Evolutionary conservation across 2,113 vertebrate genomes (phyloP).

Genomic region (Nyctereutes procyonoides): DNA sequence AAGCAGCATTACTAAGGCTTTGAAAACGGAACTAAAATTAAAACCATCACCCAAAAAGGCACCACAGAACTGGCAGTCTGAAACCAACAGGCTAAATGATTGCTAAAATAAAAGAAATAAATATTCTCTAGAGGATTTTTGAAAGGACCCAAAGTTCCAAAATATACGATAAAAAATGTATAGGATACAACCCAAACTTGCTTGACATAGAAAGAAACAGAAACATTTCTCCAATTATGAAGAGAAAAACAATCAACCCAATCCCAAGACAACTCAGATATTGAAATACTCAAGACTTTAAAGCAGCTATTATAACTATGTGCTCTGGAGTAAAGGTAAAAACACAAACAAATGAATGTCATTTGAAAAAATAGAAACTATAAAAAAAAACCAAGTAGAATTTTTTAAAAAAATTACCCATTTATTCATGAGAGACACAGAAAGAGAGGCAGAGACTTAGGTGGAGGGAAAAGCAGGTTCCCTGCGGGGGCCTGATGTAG

Average conservation of each 20-base stretch:
- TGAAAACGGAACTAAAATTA: slow-evolving; percentile 9
- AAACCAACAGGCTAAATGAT: neutral
- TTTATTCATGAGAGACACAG: too few relatives aligned
- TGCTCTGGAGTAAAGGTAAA: neutral
- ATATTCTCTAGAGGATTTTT: neutral
- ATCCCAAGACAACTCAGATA: neutral
- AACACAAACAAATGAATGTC: neutral
- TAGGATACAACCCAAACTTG: neutral
- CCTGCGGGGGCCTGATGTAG: too few relatives aligned
- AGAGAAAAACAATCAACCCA: neutral
- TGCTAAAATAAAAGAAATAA: slow-evolving; percentile 29
- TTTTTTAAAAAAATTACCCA: too few relatives aligned
- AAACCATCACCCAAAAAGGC: slow-evolving; percentile 13
- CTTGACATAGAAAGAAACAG: slow-evolving; percentile 3
- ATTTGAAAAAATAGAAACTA: neutral
- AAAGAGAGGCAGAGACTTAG: too few relatives aligned
- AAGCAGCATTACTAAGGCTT: slow-evolving; percentile 1
- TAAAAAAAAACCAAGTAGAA: neutral
- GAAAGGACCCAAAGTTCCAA: neutral
- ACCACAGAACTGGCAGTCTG: neutral
- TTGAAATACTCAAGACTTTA: neutral
- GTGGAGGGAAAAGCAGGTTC: too few relatives aligned
- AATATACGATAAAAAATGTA: slow-evolving; percentile 7
- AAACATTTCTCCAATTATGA: neutral
- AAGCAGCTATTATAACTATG: neutral